Conservation (phyloP, 2,113 vertebrate genomes). For the Procavia capensis region DNA sequence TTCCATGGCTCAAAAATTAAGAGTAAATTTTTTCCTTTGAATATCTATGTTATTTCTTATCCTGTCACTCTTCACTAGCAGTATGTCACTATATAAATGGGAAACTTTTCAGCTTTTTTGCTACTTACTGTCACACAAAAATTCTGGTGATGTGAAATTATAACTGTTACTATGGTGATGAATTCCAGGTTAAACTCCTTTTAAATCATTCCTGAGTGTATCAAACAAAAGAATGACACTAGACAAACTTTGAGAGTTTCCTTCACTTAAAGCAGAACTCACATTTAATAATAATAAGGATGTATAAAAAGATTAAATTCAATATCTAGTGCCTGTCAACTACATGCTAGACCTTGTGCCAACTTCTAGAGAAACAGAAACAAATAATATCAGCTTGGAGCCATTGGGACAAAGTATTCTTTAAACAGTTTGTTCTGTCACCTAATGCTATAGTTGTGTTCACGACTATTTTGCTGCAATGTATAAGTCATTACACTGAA, state of each 20-base stretch:
- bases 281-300: background rate
- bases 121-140: background rate
- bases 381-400: background rate
- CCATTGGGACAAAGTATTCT: background rate
- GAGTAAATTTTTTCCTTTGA: background rate
- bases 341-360: background rate
- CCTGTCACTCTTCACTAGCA: background rate
- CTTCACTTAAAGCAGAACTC: background rate
- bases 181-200: conserved; percentile 5
- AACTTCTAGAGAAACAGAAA: background rate
- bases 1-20: conserved; percentile 13
- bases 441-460: background rate
- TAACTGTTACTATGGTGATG: conserved; percentile 31
- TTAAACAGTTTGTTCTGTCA: conserved; percentile 20
- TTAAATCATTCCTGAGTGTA: background rate
- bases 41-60: background rate
- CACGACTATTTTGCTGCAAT: background rate
- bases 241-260: background rate
- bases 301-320: background rate
- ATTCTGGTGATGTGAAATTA: background rate
- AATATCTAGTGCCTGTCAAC: background rate
- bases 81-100: conserved; percentile 34
- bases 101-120: background rate
- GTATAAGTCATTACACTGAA: background rate
- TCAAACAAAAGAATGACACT: background rate